These are phyloP conservation scores for Siphonodentalium dalli DNA, from an alignment of 2,888 invertebrate genomes.

Conservation along the genomic window DNA sequence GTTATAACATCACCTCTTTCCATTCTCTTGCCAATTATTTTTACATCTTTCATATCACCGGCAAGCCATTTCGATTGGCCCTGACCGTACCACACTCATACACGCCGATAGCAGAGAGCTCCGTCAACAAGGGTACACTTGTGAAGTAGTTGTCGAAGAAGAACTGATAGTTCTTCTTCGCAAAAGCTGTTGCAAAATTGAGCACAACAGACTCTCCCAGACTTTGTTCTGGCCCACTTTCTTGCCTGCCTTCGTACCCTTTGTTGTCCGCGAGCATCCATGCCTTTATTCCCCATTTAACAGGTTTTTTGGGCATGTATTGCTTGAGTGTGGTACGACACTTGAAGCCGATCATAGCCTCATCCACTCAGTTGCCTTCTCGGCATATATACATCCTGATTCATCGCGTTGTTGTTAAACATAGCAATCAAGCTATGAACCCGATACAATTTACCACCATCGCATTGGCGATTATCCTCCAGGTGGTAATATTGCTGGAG, in stretches of 20 bases:
- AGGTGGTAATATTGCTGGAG: background rate
- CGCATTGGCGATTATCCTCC: background rate
- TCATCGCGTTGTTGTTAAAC: too few species aligned
- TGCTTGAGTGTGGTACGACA: background rate
- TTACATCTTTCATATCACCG: background rate
- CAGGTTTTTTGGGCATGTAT: slow-evolving; percentile 6
- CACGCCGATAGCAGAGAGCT: background rate
- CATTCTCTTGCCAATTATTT: too few species aligned
- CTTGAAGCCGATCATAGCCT: slow-evolving; percentile 3
- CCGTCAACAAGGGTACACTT: background rate
- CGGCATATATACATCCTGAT: background rate
- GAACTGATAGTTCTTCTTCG: background rate
- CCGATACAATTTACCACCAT: background rate
- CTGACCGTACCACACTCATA: slow-evolving; percentile 3
- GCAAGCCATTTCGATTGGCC: slow-evolving; percentile 1
- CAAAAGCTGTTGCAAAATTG: background rate
- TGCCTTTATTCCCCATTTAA: background rate
- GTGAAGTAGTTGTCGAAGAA: slow-evolving; percentile 3
- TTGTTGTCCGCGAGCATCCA: too few species aligned
- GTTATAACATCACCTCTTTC: too few species aligned
- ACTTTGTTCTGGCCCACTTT: background rate
- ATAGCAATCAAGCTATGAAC: too few species aligned
- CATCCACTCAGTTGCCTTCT: background rate
- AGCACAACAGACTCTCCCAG: background rate
- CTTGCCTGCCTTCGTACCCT: background rate